These are phyloP conservation scores for Orthosia incerta DNA, from an alignment of 2,888 invertebrate species.

Conservation along the genomic window DNA sequence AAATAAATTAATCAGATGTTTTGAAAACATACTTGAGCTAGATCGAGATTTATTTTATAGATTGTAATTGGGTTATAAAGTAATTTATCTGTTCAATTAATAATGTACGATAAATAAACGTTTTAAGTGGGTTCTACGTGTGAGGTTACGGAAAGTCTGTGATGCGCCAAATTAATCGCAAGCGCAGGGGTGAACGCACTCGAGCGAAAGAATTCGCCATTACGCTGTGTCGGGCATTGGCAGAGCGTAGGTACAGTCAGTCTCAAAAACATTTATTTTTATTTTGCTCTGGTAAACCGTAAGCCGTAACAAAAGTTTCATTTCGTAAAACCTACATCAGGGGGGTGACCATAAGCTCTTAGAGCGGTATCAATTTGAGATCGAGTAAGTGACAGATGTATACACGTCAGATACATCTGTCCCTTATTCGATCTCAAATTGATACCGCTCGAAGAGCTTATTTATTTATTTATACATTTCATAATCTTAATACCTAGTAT, in stretches of 20 bases:
- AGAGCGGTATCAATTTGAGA: no score
- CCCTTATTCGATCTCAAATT: no score
- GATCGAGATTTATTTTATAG: constrained; percentile 43
- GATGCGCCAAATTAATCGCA: constrained; percentile 68
- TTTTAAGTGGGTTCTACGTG: constrained; percentile 8
- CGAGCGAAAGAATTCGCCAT: constrained; percentile 58
- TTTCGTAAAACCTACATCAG: no score
- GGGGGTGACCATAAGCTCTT: no score
- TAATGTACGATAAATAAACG: constrained; percentile 27
- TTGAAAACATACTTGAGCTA: constrained; percentile 33
- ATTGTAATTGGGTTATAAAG: constrained; percentile 34
- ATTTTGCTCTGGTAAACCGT: no score
- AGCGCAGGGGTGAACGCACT: constrained; percentile 72
- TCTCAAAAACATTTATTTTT: neutral
- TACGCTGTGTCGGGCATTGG: constrained; percentile 31
- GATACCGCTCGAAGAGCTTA: no score
- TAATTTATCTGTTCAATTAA: constrained; percentile 27
- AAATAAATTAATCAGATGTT: constrained; percentile 48
- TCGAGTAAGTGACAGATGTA: no score
- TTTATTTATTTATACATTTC: no score
- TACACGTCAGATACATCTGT: no score
- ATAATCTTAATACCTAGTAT: no score
- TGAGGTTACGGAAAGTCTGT: constrained; percentile 62
- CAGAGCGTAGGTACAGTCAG: constrained; percentile 24
- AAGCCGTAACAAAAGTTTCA: no score